Evolutionary conservation across 2,113 vertebrate genomes (phyloP), one percentile per base, ranked within the genome.

Genomic region (Scytalopus superciliaris): DNA sequence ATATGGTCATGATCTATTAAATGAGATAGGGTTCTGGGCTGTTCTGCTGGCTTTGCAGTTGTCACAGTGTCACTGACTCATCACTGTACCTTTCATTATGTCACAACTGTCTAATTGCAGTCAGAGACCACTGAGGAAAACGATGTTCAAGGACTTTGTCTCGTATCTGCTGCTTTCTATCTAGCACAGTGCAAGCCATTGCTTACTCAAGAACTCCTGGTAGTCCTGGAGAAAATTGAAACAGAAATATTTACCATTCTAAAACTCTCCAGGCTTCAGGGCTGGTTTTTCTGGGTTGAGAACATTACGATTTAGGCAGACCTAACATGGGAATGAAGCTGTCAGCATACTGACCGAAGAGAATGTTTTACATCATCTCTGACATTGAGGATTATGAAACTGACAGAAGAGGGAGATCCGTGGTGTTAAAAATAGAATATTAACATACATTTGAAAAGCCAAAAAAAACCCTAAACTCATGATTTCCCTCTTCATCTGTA

Each of bases 1-100:
- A 40, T 55, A 16, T 7, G 52, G 10, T n/a, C 14, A 14, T 11
- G 12, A 55, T 18, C 25, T 68, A 3, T 63, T 12, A 55, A 67
- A 47, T 13, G 4, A 80, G 14, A 10, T 6, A 56, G 30, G 13
- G 15, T 68, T 69, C 59, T 73, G 63, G 27, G 15, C 27, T 66
- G 22, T 79, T 44, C 37, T 72, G 25, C 39, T 68, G 47, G 31
- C 62, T 90, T 88, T 47, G 42, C 35, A 12, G 19, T 8, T 55
- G 40, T 24, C 72, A 40, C 28, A 23, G 31, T 33, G 21, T 27
- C 27, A 55, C 5, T 40, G 57, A 63, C 0, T 2, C 0, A 2
- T 24, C 25, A 55, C n/a, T 55, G 66, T 3, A 2, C n/a, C 37
- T n/a, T 74, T 78, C 0, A 0, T 47, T 49, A 57, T 3, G 1